Base-by-base conservation (phyloP, 2,888 invertebrate species). In the Litoditis marina region DNA sequence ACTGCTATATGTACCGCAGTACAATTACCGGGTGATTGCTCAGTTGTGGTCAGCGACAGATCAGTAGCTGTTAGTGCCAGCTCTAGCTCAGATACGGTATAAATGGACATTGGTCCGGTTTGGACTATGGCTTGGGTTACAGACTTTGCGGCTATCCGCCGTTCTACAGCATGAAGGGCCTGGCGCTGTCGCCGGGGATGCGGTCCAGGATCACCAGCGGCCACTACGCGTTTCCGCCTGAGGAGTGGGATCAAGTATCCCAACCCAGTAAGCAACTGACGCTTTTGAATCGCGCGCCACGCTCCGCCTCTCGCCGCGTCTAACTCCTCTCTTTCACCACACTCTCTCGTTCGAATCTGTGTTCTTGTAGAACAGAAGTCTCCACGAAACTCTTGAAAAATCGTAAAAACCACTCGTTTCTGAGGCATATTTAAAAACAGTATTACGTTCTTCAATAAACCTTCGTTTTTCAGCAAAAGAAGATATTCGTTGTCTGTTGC, bases 161-260 rank as follows among this genome's bases (percentile, higher is more conserved):
- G 0, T 98, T 98, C 86, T 98, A 95, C 85, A 94, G 94, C 83
- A 93, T 94, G 85, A 92, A 94, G 79, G 96, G 96, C 0, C 87
- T 93, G 59, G 93, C 96, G 39, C 94, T 98, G 84, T 95, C 94
- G 1, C 96, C 96, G 0, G 96, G 98, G 5, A 98, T 98, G 96
- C 95, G 95, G 84, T 93, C 91, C 85, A 86, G 93, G 65, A 94
- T 94, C 80, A 88, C 94, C 75, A 88, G 92, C 52, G 98, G 96
- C 0, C 93, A 95, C 83, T 98, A 94, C 84, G 93, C 94, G 80
- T 98, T 98, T 84, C 96, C 96, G 0, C 89, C 90, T 82, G 92
- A 92, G 0, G 94, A 94, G 83, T 94, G 94, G 94, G 89, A 90
- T 59, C 89, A 91, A 83, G 94, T 98, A 0, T 93, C 94, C 16